Conservation (phyloP, 2,113 vertebrate genomes). For the Cyrtonyx montezumae region DNA sequence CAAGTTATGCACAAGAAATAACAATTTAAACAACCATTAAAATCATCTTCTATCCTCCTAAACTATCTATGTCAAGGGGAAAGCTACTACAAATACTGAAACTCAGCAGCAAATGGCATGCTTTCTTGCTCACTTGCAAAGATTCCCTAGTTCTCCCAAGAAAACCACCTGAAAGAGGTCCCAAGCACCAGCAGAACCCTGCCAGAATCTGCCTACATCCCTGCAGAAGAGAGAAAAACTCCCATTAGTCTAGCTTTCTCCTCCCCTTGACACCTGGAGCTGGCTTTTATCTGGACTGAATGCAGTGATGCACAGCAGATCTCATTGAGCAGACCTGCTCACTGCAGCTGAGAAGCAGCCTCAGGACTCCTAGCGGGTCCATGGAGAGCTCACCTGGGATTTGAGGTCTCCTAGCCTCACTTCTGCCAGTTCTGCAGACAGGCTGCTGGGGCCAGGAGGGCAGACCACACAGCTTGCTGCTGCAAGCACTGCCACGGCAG, state of each 20-base stretch:
- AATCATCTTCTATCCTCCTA: neutral
- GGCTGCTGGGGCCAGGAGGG: constrained; percentile 35
- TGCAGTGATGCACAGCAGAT: neutral
- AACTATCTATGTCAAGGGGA: neutral
- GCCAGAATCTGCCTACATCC: neutral
- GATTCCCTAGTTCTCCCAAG: neutral
- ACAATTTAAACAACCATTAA: neutral
- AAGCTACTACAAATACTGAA: neutral
- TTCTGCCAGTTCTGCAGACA: constrained; percentile 22
- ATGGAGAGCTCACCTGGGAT: neutral
- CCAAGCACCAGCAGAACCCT: neutral
- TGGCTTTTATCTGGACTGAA: neutral
- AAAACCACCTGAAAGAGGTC: neutral
- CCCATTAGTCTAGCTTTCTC: neutral
- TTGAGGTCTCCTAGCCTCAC: neutral
- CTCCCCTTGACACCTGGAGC: neutral
- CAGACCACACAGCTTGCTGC: constrained; percentile 66
- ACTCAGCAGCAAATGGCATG: neutral
- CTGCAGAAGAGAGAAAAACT: neutral
- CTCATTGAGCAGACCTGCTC: neutral
- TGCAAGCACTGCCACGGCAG: constrained; percentile 16
- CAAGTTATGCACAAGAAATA: neutral
- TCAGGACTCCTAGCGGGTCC: neutral
- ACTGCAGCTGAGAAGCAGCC: neutral
- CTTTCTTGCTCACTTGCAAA: neutral